These are phyloP conservation scores for Neodon shergylaensis DNA, from an alignment of 2,113 vertebrate species.

Conservation along the genomic window DNA sequence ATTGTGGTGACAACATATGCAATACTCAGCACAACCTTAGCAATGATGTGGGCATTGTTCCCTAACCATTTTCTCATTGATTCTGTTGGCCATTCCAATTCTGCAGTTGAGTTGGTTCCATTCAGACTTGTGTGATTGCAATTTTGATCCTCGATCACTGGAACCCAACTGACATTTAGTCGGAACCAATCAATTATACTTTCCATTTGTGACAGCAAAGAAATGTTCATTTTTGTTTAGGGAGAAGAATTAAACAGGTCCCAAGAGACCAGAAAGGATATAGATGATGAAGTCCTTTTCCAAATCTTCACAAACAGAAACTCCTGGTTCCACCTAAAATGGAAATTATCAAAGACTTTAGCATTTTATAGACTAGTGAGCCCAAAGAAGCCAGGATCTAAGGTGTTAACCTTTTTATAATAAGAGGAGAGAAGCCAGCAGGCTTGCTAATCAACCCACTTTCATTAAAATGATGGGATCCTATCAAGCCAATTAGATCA, in stretches of 20 bases:
- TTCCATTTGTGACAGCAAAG: background rate
- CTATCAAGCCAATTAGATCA: background rate
- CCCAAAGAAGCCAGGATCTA: background rate
- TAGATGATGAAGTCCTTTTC: background rate
- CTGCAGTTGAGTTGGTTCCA: background rate
- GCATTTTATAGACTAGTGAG: background rate
- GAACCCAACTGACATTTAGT: background rate
- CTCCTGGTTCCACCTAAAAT: background rate
- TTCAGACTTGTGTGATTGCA: background rate
- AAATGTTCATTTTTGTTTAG: slow-evolving; percentile 1
- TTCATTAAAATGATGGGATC: background rate
- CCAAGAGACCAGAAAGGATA: background rate
- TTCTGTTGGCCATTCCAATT: background rate
- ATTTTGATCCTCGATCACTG: background rate
- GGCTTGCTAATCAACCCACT: background rate
- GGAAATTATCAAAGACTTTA: background rate
- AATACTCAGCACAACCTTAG: background rate
- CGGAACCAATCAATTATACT: background rate
- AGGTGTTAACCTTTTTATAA: background rate
- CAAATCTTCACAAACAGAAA: background rate
- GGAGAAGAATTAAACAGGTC: background rate
- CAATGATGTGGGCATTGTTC: background rate
- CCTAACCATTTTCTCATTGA: background rate
- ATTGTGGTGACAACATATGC: slow-evolving; percentile 23
- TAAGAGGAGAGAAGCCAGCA: background rate